phyloP scores from a whole-genome alignment of 1,140 invertebrate genomes.

The Drosophila ercepeae region DNA sequence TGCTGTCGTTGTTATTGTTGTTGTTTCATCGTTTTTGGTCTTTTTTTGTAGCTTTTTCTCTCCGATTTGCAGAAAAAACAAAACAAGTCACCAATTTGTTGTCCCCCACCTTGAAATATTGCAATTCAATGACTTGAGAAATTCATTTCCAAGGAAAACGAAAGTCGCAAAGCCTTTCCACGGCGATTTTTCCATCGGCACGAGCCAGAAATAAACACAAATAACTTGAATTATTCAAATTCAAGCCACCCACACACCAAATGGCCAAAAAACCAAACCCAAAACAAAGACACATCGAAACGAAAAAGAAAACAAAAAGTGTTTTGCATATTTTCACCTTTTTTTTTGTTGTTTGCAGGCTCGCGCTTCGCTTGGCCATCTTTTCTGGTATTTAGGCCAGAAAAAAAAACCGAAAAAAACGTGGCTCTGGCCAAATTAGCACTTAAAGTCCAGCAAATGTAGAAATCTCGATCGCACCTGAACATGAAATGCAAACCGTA shows the following conservation, averaged over 20 bases:
- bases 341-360: not conserved
- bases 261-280: slow-evolving; percentile 1
- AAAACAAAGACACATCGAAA: slow-evolving; percentile 5
- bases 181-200: not conserved
- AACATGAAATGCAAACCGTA: slow-evolving; percentile 45
- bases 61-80: slow-evolving; percentile 1
- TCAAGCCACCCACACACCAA: slow-evolving; percentile 40
- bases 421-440: slow-evolving; percentile 45
- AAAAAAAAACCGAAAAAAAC: not conserved
- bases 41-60: too few relatives aligned
- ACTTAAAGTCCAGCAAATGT: slow-evolving; percentile 36
- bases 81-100: not conserved
- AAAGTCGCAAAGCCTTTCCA: not conserved
- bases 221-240: slow-evolving; percentile 48
- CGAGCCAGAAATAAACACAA: slow-evolving; percentile 6
- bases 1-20: slow-evolving; percentile 15
- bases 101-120: slow-evolving; percentile 44
- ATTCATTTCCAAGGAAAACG: slow-evolving; percentile 7
- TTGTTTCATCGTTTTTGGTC: not conserved
- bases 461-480: slow-evolving; percentile 54
- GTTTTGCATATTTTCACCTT: slow-evolving; percentile 68
- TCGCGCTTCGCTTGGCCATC: slow-evolving; percentile 31
- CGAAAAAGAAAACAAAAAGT: not conserved
- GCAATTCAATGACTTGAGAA: slow-evolving; percentile 36
- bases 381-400: slow-evolving; percentile 54